These are phyloP conservation scores for Fulica atra DNA, from an alignment of 2,113 vertebrate genomes.

Conservation along the genomic window DNA sequence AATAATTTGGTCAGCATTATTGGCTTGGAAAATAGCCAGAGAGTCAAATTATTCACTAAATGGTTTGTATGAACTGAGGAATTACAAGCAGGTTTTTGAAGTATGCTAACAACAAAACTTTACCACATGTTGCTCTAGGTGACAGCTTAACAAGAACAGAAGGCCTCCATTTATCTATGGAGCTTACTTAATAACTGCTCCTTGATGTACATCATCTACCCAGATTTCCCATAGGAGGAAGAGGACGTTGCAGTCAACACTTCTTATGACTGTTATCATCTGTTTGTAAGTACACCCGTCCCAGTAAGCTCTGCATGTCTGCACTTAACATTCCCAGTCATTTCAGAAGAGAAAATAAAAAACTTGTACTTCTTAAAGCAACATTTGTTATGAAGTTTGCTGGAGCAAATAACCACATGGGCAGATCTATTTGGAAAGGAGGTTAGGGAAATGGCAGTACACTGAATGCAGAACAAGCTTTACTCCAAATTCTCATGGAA, in stretches of 20 bases:
- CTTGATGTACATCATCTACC: not conserved
- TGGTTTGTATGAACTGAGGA: not conserved
- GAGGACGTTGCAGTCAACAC: not conserved
- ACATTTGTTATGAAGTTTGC: not conserved
- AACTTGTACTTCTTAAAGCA: not conserved
- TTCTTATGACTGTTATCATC: not conserved
- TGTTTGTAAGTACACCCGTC: not conserved
- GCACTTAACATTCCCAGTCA: not conserved
- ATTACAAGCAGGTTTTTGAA: not conserved
- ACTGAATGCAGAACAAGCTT: not conserved
- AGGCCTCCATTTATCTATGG: not conserved
- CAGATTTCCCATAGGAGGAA: not conserved
- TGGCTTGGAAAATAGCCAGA: conserved; percentile 58
- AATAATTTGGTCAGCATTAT: conserved; percentile 65
- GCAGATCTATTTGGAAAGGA: not conserved
- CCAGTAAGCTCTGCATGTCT: not conserved
- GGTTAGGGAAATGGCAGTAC: not conserved
- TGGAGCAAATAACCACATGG: not conserved
- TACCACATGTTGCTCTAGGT: not conserved
- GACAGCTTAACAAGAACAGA: not conserved
- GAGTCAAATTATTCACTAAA: conserved; percentile 14
- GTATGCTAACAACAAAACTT: not conserved
- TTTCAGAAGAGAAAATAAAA: not conserved
- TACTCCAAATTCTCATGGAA: not conserved
- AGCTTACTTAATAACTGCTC: not conserved